Percentiles rank a stretch among this genome's conserved stretches.
Evolutionary conservation across 2,113 vertebrate species (phyloP).

Genomic region (Myotis davidii): DNA sequence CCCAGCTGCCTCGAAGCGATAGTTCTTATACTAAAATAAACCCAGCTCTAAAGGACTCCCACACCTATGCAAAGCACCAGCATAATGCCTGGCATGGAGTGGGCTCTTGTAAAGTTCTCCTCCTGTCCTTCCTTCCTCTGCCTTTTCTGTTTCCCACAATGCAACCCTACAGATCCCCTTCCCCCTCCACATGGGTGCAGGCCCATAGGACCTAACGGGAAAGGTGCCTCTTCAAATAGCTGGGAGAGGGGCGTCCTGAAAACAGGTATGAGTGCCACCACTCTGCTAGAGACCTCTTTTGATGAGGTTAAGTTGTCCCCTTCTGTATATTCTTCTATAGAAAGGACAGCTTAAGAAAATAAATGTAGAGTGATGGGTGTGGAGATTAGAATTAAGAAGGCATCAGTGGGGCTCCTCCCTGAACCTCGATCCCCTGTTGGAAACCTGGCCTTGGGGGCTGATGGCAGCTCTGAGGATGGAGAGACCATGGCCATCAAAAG

Average conservation of each 20-base stretch:
- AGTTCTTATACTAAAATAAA: not conserved
- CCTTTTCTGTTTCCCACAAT: not conserved
- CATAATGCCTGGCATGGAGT: not conserved
- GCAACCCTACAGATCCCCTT: not conserved
- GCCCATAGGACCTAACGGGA: not conserved
- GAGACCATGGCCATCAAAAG: not conserved
- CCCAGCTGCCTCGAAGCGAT: not conserved
- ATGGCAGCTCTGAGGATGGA: not conserved
- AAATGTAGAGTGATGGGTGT: not conserved
- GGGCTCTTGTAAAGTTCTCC: too few relatives aligned
- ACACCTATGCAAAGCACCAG: not conserved
- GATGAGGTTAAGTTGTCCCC: not conserved
- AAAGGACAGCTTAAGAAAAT: not conserved
- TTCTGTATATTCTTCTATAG: not conserved
- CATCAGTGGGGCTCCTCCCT: not conserved
- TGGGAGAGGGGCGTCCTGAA: not conserved
- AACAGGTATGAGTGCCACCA: too few relatives aligned
- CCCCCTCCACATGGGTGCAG: not conserved
- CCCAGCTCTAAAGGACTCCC: not conserved
- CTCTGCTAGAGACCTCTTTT: not conserved
- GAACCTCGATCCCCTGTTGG: not conserved
- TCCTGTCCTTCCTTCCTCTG: too few relatives aligned
- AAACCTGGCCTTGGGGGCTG: not conserved
- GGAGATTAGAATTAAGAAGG: not conserved
- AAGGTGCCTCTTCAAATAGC: not conserved